Evolutionary conservation across 2,797 vertebrate species (phyloP), one percentile per base, ranked within the genome.

Genomic region (Phataginus tetradactyla): DNA sequence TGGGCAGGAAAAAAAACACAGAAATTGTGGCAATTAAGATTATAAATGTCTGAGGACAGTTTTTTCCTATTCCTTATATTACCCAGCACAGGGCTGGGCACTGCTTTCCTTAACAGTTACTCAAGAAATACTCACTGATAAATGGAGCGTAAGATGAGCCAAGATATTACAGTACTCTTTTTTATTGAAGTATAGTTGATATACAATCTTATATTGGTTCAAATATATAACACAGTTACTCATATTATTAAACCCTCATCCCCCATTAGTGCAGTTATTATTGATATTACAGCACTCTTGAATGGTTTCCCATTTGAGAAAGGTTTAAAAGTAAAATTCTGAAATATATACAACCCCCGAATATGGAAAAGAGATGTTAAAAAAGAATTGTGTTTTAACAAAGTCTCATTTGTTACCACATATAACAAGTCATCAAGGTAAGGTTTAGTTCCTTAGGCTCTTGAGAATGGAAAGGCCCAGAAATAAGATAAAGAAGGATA

Each of bases 351-450:
- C 2, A 86, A 39, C 53, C 63, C 3, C 5, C 27, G 37, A 68
- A 49, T 37, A 45, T 63, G 39, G 42, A 90, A 94, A 75, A 90
- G 27, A 61, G 15, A 83, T 37, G 72, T 86, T 88, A 83, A 96
- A 90, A 75, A 91, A 75, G 64, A 85, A 63, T 23, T 64, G 85
- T 53, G 42, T 81, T 92, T 96, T 42, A 53, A 34, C 27, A 27
- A 59, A 75, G 42, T 84, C 45, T 90, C 55, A 84, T 86, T 39
- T 91, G 51, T 85, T 91, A 21, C 15, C 45, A 95, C 66, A 95
- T 69, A 86, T 55, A 96, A 66, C 45, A 95, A 88, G 45, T 87
- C 83, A 97, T 90, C 80, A 95, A 92, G 74, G 49, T 90, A 95
- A 87, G 34, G 25, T 86, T 84, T 96, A 59, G 23, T 91, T 94